phyloP scores from a whole-genome alignment of 2,888 invertebrate genomes.

The Epistrophe grossulariae region DNA sequence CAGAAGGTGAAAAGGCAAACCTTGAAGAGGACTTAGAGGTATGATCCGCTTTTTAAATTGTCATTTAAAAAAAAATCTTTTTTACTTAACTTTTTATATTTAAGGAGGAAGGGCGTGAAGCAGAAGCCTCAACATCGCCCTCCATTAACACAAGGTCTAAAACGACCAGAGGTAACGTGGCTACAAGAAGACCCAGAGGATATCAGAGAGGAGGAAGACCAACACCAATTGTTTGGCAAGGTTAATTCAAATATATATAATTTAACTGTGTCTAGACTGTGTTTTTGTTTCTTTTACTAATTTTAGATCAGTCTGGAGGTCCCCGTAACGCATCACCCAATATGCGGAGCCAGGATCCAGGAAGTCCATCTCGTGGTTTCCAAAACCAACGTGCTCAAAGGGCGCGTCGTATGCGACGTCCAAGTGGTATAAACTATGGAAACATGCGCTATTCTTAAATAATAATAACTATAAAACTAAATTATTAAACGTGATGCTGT shows the following conservation, averaged over 20 bases:
- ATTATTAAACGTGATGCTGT: slow-evolving; percentile 54
- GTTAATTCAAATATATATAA: slow-evolving; percentile 61
- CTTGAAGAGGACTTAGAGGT: slow-evolving; percentile 82
- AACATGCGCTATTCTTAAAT: slow-evolving; percentile 80
- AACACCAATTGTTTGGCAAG: slow-evolving; percentile 87
- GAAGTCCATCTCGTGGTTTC: slow-evolving; percentile 79
- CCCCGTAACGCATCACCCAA: slow-evolving; percentile 77
- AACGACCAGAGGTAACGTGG: slow-evolving; percentile 80
- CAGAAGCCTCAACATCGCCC: slow-evolving; percentile 89
- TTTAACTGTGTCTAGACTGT: slow-evolving; percentile 5
- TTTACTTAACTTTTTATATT: slow-evolving; percentile 45
- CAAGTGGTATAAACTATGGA: slow-evolving; percentile 80
- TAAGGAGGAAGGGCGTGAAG: slow-evolving; percentile 91
- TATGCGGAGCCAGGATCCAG: slow-evolving; percentile 77
- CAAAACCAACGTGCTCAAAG: slow-evolving; percentile 80
- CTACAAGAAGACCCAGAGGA: slow-evolving; percentile 81
- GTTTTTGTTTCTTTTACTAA: slow-evolving; percentile 9
- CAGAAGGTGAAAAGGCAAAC: slow-evolving; percentile 87
- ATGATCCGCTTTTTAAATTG: not conserved
- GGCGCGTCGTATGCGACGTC: slow-evolving; percentile 82
- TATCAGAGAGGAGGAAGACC: slow-evolving; percentile 84
- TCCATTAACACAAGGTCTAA: slow-evolving; percentile 86
- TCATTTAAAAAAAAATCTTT: not conserved
- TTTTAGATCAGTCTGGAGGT: slow-evolving; percentile 77
- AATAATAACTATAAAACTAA: slow-evolving; percentile 43